Percentiles rank a stretch among this genome's conserved stretches.
Conservation (phyloP, 2,797 vertebrate species). For the Hoplostethus mediterraneus region DNA sequence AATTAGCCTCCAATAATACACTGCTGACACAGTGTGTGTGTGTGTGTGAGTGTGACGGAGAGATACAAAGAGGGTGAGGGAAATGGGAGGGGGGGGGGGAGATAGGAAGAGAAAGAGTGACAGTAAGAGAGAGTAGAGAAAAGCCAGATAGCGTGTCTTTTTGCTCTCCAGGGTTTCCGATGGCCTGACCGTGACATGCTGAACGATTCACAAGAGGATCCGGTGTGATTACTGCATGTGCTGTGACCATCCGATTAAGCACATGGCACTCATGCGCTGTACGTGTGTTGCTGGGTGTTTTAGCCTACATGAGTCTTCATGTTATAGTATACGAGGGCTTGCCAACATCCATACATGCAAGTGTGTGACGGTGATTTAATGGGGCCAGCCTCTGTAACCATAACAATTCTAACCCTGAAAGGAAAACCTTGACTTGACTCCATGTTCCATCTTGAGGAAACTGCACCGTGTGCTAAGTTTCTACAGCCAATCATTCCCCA, state of each 20-base stretch:
- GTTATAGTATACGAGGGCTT: neutral
- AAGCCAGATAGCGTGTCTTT: slow-evolving; percentile 49
- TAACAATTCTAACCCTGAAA: too few species aligned
- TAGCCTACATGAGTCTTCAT: neutral
- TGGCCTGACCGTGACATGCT: slow-evolving; percentile 67
- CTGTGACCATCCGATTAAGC: slow-evolving; percentile 36
- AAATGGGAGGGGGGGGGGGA: slow-evolving; percentile 25
- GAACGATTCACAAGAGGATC: slow-evolving; percentile 59
- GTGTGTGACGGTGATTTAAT: too few species aligned
- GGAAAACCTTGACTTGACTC: neutral
- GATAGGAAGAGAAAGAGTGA: slow-evolving; percentile 51
- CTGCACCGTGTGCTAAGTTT: neutral
- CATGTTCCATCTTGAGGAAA: neutral
- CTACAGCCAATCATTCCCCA: too few species aligned
- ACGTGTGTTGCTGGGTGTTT: neutral
- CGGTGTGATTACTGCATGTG: slow-evolving; percentile 39
- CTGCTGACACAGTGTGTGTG: slow-evolving; percentile 40
- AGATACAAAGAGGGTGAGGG: slow-evolving; percentile 27
- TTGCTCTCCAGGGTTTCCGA: slow-evolving; percentile 65
- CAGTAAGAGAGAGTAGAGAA: slow-evolving; percentile 46
- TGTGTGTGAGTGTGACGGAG: neutral
- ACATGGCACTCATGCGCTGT: slow-evolving; percentile 8
- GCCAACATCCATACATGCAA: neutral
- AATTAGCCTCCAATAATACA: slow-evolving; percentile 76
- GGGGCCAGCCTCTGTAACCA: too few species aligned